Percentiles rank a stretch among this genome's conserved stretches.
Conservation (phyloP, 1,140 invertebrate species). For the Acyrthosiphon pisum region DNA sequence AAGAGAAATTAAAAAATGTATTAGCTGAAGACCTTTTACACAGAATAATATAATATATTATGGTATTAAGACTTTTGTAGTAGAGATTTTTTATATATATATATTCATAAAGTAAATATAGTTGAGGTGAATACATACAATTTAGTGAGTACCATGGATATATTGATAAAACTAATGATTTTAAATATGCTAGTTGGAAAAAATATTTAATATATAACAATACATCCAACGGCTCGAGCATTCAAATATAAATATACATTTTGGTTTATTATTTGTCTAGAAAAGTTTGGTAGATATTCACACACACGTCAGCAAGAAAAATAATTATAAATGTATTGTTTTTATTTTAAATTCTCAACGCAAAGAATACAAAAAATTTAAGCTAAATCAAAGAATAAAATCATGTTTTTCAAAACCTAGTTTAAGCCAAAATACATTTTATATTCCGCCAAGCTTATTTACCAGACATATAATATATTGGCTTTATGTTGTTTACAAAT, state of each 20-base stretch:
- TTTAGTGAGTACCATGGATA: background rate
- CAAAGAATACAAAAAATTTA: background rate
- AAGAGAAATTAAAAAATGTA: background rate
- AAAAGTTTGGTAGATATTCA: background rate
- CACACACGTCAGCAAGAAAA: background rate
- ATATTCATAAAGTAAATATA: background rate
- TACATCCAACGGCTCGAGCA: background rate
- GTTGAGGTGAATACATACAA: background rate
- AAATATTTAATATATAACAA: background rate
- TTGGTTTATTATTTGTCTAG: background rate
- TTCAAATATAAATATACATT: background rate
- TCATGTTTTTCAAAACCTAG: background rate
- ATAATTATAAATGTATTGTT: background rate
- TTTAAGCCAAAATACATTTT: background rate
- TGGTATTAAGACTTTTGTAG: background rate
- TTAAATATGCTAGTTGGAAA: background rate
- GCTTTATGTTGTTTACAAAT: background rate
- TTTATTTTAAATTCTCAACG: background rate
- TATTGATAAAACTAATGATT: background rate
- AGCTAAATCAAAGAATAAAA: background rate
- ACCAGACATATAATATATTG: background rate
- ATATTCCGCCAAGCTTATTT: background rate
- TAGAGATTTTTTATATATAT: too few relatives aligned
- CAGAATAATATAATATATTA: background rate
- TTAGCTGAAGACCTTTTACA: accelerated